Conservation (phyloP, 92 coral and sea anemone genomes). For the Zoanthus gigantus region DNA sequence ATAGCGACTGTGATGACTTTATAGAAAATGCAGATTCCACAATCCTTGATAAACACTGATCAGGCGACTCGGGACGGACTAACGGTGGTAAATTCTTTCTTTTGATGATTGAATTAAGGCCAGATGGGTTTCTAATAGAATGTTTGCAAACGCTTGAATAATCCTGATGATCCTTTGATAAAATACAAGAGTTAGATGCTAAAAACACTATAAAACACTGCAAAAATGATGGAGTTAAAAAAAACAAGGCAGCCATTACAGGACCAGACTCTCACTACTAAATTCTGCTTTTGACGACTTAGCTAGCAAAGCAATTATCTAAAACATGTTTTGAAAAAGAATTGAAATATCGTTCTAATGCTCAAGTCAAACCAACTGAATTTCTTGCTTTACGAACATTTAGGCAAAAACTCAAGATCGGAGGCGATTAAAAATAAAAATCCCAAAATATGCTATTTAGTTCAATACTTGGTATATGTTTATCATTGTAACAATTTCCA, state of each 20-base stretch:
- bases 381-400: no score
- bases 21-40: neutral
- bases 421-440: neutral
- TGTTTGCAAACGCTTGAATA: no score
- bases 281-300: no score
- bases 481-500: no score
- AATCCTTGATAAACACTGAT: neutral
- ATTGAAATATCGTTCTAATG: conserved; percentile 6
- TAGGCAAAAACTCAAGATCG: neutral
- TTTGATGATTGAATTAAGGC: neutral
- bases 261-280: no score
- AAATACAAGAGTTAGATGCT: no score
- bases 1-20: neutral
- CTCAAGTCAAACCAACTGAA: neutral
- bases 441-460: no score
- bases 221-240: neutral
- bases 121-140: neutral
- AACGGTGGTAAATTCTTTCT: neutral
- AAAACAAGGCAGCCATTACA: neutral
- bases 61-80: conserved; percentile 3
- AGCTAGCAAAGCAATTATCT: conserved; percentile 11
- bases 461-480: no score
- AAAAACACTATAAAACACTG: no score
- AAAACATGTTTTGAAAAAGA: neutral
- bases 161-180: no score